Evolutionary conservation across 2,113 vertebrate species (phyloP).

Genomic region (Nibea albiflora): DNA sequence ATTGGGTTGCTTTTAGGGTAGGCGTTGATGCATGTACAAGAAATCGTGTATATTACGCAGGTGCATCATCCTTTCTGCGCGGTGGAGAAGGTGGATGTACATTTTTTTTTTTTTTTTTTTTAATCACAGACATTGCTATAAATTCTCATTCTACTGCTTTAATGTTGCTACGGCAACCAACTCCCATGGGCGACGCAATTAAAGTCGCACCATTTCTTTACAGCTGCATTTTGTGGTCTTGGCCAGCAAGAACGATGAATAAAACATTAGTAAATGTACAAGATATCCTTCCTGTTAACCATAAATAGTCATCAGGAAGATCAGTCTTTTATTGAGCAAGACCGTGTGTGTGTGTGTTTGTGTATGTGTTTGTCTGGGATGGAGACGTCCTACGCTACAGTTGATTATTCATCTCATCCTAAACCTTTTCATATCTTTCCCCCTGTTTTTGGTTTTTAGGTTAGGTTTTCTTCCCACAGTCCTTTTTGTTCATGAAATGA

Average conservation of each 20-base stretch:
- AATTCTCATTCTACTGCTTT: constrained; percentile 70
- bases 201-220: constrained; percentile 78
- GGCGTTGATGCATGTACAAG: background rate
- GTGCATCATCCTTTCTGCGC: background rate
- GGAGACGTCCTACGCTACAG: constrained; percentile 13
- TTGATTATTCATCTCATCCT: constrained; percentile 10
- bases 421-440: constrained; percentile 13
- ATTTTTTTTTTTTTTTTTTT: constrained; percentile 22
- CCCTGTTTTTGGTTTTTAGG: background rate
- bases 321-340: background rate
- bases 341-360: constrained; percentile 10
- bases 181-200: constrained; percentile 80
- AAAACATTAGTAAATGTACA: constrained; percentile 79
- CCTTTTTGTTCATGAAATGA: constrained; percentile 18
- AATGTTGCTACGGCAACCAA: constrained; percentile 77
- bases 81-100: constrained; percentile 9
- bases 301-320: constrained; percentile 49
- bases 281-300: constrained; percentile 57
- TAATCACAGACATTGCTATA: constrained; percentile 63
- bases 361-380: constrained; percentile 21
- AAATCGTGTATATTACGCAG: constrained; percentile 2
- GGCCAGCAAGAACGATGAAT: constrained; percentile 74
- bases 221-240: constrained; percentile 77
- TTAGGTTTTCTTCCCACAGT: constrained; percentile 15
- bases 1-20: background rate